These are phyloP conservation scores for Atrichornis clamosus DNA, from an alignment of 2,113 vertebrate species.

Conservation along the genomic window DNA sequence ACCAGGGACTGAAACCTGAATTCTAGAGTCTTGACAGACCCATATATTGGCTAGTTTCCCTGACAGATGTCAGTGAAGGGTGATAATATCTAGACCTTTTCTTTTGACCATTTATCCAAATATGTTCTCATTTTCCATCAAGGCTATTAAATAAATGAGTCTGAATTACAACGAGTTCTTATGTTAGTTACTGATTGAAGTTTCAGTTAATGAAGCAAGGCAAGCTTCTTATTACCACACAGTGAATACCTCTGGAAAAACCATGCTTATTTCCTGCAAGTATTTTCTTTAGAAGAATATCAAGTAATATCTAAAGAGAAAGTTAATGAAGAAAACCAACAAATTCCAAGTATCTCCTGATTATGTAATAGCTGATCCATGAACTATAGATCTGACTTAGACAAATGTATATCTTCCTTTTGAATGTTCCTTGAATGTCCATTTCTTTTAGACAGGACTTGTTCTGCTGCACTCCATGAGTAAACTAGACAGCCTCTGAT, in stretches of 20 bases:
- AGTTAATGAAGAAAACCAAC: background rate
- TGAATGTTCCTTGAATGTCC: background rate
- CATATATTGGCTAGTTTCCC: background rate
- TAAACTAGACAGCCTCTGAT: background rate
- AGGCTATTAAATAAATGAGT: background rate
- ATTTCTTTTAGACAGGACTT: background rate
- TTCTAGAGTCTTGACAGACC: background rate
- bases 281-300: background rate
- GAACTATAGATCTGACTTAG: background rate
- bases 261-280: background rate
- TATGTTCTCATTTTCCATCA: background rate
- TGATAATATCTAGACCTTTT: accelerated
- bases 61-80: background rate
- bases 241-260: background rate
- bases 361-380: background rate
- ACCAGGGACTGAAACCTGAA: background rate
- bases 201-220: background rate
- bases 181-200: background rate
- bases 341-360: background rate
- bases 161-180: background rate
- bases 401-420: background rate
- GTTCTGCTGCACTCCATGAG: background rate
- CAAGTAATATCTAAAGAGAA: background rate
- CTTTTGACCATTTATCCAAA: background rate
- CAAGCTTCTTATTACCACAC: background rate